Evolutionary conservation across 2,888 invertebrate genomes (phyloP).

Genomic region (Busseola fusca): DNA sequence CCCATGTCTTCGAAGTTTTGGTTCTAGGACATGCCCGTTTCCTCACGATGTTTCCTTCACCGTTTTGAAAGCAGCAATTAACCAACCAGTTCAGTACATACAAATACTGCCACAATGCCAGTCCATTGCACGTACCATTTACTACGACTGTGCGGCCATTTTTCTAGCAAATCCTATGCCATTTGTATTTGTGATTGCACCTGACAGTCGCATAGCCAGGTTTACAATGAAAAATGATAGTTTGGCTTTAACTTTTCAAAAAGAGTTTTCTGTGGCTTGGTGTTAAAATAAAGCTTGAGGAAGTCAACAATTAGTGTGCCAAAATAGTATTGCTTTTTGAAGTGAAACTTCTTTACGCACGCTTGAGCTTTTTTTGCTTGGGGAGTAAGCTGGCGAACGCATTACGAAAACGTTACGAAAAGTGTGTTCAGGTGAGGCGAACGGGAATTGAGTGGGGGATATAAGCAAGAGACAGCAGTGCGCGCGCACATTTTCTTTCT

Average conservation of each 20-base stretch:
- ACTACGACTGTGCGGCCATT: constrained; percentile 15
- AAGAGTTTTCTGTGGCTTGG: constrained; percentile 2
- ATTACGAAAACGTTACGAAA: no score
- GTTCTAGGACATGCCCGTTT: no score
- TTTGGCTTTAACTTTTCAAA: constrained; percentile 20
- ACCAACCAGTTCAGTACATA: neutral
- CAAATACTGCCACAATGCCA: constrained; percentile 1
- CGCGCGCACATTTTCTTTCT: no score
- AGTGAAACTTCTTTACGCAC: no score
- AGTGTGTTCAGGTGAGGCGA: no score
- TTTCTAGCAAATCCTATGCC: constrained; percentile 41
- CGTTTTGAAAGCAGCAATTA: no score
- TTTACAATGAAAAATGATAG: constrained; percentile 41
- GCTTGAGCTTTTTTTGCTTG: no score
- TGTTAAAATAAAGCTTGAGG: neutral
- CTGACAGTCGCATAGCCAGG: constrained; percentile 6
- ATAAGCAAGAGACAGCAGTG: no score
- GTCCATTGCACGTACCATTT: constrained; percentile 23
- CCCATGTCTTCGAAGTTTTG: no score
- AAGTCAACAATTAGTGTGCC: neutral
- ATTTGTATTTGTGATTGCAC: constrained; percentile 47
- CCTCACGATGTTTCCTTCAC: no score
- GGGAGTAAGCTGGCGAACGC: no score
- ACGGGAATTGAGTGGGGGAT: no score
- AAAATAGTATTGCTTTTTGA: neutral